phyloP scores from a whole-genome alignment of 1,140 invertebrate species.

The Carcinoscorpius rotundicauda region DNA sequence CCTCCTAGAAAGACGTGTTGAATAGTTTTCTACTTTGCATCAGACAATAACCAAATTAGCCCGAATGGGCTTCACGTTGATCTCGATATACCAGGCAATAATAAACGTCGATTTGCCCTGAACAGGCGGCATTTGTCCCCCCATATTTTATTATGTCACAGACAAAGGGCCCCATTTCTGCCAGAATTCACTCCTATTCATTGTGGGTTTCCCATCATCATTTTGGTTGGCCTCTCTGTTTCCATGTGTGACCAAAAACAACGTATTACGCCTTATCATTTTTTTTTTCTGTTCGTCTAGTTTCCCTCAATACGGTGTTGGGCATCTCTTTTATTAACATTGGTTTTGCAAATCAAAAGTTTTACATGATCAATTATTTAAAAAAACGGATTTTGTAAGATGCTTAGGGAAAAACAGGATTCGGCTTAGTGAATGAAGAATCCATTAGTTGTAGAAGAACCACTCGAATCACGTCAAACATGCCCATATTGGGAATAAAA shows the following conservation, averaged over 20 bases:
- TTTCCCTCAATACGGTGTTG: background rate
- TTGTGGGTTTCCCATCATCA: conserved; percentile 45
- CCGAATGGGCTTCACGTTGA: conserved; percentile 28
- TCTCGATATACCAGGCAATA: conserved; percentile 30
- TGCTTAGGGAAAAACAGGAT: too few relatives aligned
- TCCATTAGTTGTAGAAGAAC: too few relatives aligned
- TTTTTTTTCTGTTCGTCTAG: conserved; percentile 46
- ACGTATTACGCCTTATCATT: conserved; percentile 40
- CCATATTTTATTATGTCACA: conserved; percentile 31
- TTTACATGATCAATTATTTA: background rate
- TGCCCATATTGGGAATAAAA: too few relatives aligned
- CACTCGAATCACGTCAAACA: too few relatives aligned
- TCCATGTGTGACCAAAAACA: conserved; percentile 36
- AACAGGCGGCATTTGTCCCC: conserved; percentile 30
- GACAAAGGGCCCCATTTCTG: conserved; percentile 27
- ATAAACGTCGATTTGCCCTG: conserved; percentile 29
- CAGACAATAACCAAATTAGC: conserved; percentile 29
- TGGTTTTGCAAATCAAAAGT: background rate
- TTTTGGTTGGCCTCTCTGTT: conserved; percentile 30
- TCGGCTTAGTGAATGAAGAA: too few relatives aligned
- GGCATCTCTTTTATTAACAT: conserved; percentile 5
- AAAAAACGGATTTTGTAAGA: background rate
- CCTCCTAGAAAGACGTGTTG: conserved; percentile 8
- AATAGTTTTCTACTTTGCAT: conserved; percentile 34
- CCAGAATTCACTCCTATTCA: conserved; percentile 41